phyloP scores from a whole-genome alignment of 2,797 vertebrate species.

The Microctenopoma stevenorrisi region DNA sequence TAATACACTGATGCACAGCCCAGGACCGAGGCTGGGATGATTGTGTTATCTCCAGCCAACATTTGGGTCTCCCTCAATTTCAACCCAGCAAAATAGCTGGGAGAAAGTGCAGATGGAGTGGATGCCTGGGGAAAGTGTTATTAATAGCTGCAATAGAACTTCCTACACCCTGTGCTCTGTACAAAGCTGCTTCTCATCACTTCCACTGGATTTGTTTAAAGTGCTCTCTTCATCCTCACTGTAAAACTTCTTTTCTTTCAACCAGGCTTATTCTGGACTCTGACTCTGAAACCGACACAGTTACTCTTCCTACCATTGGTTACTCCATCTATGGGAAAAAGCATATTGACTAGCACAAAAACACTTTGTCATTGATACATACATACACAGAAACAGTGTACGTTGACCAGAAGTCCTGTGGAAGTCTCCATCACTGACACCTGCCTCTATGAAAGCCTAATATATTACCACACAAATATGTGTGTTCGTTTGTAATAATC shows the following conservation, averaged over 20 bases:
- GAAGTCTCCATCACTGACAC: too few relatives aligned
- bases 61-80: conserved; percentile 92
- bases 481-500: background rate
- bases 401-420: background rate
- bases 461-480: too few relatives aligned
- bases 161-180: conserved; percentile 81
- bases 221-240: conserved; percentile 84
- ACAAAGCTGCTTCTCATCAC: conserved; percentile 88
- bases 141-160: conserved; percentile 91
- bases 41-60: conserved; percentile 91
- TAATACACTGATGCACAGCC: conserved; percentile 87
- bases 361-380: background rate
- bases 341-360: background rate
- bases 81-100: conserved; percentile 89
- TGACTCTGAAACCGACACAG: conserved; percentile 53
- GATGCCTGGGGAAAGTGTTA: conserved; percentile 90
- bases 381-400: background rate
- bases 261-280: conserved; percentile 86
- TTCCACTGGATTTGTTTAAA: conserved; percentile 90
- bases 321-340: conserved; percentile 20
- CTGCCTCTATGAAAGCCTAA: too few relatives aligned
- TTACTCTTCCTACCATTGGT: conserved; percentile 38
- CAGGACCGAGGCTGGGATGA: conserved; percentile 88
- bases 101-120: conserved; percentile 85
- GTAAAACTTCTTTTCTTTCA: conserved; percentile 74